Base-by-base conservation (phyloP, 2,888 invertebrate species). In the Andrena haemorrhoa region DNA sequence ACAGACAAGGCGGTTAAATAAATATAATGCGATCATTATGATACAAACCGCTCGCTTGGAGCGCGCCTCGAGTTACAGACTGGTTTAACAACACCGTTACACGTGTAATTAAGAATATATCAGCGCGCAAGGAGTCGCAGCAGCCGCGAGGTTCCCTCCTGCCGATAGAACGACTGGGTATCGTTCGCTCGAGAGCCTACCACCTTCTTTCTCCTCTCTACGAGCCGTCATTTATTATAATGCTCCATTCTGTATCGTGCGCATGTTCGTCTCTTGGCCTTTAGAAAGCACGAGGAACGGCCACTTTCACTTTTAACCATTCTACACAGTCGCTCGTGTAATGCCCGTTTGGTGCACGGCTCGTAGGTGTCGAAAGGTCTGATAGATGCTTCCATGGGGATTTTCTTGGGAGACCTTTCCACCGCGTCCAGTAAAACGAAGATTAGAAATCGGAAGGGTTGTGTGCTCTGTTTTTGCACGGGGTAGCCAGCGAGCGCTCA, bases 81-180 rank as follows among this genome's bases (percentile, higher is more conserved):
- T 78, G 69, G 65, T 79, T 75, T 60, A 66, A 61, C 63, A 74
- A 60, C 49, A 35, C 66, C 23, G 65, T 33, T 41, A 33, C 75
- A 41, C 51, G 74, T 41, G 65, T 75, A 79, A 84, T 86, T 86
- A 86, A 83, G 83, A 74, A 79, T 63, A 73, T 75, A 82, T 79
- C 65, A 84, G 60, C 79, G 60, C 61, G 63, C 78, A 83, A 80
- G 80, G 75, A 78, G 75, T 75, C 75, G 78, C 71, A 69, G 33
- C 60, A 76, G 68, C 51, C 23, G 68, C 53, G 70, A 1, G 35
- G 80, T 51, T 35, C 49, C 29, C 33, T 41, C 31, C 33, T 2
- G 16, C 26, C 31, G 53, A 61, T 79, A 74, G 75, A 79, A 74
- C 70, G 47, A 64, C 64, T 58, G 56, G n/a, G 23, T 51, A 35